Evolutionary conservation across 2,797 vertebrate genomes (phyloP).

Genomic region (Podargus strigoides): DNA sequence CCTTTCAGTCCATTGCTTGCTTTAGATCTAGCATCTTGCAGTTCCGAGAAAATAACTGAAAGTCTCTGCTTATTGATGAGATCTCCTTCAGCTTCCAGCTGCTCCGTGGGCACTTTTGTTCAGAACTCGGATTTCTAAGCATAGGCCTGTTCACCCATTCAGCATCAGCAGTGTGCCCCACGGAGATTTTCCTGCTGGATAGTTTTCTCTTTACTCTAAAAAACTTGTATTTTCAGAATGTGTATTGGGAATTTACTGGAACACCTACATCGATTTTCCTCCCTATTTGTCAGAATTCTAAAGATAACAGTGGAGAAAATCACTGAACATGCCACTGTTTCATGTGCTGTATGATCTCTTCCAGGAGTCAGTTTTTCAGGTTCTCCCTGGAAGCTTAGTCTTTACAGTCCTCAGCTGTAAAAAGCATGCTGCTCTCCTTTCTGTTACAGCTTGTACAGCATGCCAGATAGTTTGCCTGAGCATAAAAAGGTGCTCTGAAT

Average conservation of each 20-base stretch:
- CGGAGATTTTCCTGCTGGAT: background rate
- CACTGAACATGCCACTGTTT: background rate
- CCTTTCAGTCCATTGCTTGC: background rate
- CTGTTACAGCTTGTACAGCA: background rate
- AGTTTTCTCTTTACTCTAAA: background rate
- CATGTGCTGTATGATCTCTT: background rate
- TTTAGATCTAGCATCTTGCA: background rate
- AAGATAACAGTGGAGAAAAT: background rate
- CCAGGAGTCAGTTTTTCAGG: background rate
- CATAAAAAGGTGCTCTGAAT: background rate
- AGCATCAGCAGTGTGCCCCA: background rate
- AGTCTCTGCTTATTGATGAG: background rate
- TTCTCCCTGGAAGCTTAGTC: background rate
- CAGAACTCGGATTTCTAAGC: background rate
- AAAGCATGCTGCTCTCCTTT: background rate
- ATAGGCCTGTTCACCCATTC: background rate
- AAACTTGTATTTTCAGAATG: background rate
- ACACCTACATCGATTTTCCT: background rate
- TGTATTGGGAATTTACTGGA: background rate
- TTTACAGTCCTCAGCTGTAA: background rate
- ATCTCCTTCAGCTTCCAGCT: background rate
- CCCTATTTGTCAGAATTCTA: background rate
- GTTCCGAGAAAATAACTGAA: background rate
- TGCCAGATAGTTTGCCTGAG: background rate
- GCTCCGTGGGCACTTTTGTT: background rate